Conservation (phyloP, 2,113 vertebrate genomes). For the Cervus canadensis region DNA sequence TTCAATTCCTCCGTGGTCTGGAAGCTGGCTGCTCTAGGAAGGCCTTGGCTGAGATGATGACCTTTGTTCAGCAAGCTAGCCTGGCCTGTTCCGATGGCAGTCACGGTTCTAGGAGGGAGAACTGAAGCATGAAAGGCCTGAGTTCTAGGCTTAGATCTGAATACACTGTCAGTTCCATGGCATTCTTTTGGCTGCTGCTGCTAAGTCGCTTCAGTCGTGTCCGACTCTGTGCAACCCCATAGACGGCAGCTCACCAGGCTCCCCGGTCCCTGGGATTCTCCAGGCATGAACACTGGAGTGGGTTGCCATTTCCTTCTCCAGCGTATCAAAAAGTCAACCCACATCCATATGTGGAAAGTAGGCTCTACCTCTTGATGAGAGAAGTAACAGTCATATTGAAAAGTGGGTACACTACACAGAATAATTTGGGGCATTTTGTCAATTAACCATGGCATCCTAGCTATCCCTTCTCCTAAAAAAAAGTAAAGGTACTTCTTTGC, state of each 20-base stretch:
- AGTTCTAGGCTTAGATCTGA: neutral
- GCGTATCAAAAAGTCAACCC: neutral
- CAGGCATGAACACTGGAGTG: too few relatives aligned
- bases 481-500: neutral
- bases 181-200: neutral
- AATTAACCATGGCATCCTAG: neutral
- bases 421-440: neutral
- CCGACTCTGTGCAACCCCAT: too few relatives aligned
- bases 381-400: neutral
- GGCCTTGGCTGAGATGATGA: neutral
- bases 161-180: neutral
- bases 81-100: neutral
- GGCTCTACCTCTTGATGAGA: neutral
- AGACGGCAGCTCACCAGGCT: too few relatives aligned
- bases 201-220: too few relatives aligned
- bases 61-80: neutral
- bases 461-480: neutral
- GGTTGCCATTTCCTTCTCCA: neutral
- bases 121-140: neutral
- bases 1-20: rapidly evolving
- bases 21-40: neutral
- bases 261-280: too few relatives aligned
- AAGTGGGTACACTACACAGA: neutral
- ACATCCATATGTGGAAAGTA: neutral
- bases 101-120: neutral